These are phyloP conservation scores for Andricus quercusramuli DNA, from an alignment of 2,888 invertebrate species.

Conservation along the genomic window DNA sequence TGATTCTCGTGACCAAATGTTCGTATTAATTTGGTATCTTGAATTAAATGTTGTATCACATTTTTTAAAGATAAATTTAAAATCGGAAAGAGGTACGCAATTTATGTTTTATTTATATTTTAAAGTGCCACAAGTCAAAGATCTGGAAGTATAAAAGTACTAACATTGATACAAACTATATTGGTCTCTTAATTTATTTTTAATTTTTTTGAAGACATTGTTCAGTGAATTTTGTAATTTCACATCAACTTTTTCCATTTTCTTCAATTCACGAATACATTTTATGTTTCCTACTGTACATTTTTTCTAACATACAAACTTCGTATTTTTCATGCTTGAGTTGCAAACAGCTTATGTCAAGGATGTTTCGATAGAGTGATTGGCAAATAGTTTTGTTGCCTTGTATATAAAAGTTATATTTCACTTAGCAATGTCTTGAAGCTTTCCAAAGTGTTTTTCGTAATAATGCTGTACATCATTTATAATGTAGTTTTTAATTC, in stretches of 20 bases:
- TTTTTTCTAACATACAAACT: not conserved
- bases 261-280: not conserved
- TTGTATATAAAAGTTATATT: not conserved
- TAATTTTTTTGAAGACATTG: constrained; percentile 18
- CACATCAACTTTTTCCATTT: not conserved
- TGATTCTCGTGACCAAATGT: not conserved
- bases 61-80: not conserved
- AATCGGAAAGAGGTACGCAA: not conserved
- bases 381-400: constrained; percentile 38
- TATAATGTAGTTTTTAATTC: not conserved
- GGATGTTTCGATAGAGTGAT: not conserved
- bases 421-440: constrained; percentile 33
- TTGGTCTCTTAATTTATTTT: constrained; percentile 17
- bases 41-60: not conserved
- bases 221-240: constrained; percentile 31
- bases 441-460: constrained; percentile 2
- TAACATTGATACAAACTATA: constrained; percentile 40
- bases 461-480: constrained; percentile 13
- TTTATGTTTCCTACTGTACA: not conserved
- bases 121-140: constrained; percentile 36
- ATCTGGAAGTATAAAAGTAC: constrained; percentile 40
- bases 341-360: not conserved
- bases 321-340: not conserved
- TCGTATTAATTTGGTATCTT: not conserved
- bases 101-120: not conserved